Evolutionary conservation across 2,888 invertebrate genomes (phyloP).

Genomic region (Stratiomys singularior): DNA sequence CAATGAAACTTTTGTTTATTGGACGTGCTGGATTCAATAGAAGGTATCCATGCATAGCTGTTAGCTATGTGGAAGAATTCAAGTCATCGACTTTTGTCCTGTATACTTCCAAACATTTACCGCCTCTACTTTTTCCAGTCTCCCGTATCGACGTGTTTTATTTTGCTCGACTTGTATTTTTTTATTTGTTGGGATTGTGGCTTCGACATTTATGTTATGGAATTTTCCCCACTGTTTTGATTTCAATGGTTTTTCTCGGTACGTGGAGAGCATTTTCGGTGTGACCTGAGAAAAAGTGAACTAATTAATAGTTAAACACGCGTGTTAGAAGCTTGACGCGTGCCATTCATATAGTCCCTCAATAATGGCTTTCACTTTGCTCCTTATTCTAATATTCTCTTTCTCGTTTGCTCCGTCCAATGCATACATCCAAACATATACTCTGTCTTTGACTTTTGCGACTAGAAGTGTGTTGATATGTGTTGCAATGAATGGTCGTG

Average conservation of each 20-base stretch:
- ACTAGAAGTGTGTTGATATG: not conserved
- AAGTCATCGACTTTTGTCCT: not conserved
- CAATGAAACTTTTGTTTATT: not conserved
- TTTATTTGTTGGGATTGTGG: not conserved
- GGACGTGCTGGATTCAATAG: not conserved
- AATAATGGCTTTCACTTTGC: not conserved
- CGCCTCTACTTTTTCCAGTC: not conserved
- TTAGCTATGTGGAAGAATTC: not conserved
- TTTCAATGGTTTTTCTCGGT: not conserved
- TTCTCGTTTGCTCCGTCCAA: not conserved
- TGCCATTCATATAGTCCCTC: constrained; percentile 12
- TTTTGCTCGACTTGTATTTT: not conserved
- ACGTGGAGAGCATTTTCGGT: not conserved
- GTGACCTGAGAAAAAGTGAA: constrained; percentile 13
- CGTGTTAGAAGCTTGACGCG: constrained; percentile 38
- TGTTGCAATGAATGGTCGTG: constrained; percentile 8
- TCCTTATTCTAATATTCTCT: not conserved
- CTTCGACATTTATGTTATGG: constrained; percentile 23
- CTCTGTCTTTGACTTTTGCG: no score
- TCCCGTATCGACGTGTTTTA: not conserved
- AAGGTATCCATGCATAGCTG: not conserved
- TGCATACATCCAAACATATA: no score
- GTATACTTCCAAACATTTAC: not conserved
- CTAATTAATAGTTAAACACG: constrained; percentile 45
- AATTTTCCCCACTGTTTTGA: constrained; percentile 15